Evolutionary conservation across 2,888 invertebrate species (phyloP), one percentile per base, ranked within the genome.

Genomic region (Tinea semifulvella): DNA sequence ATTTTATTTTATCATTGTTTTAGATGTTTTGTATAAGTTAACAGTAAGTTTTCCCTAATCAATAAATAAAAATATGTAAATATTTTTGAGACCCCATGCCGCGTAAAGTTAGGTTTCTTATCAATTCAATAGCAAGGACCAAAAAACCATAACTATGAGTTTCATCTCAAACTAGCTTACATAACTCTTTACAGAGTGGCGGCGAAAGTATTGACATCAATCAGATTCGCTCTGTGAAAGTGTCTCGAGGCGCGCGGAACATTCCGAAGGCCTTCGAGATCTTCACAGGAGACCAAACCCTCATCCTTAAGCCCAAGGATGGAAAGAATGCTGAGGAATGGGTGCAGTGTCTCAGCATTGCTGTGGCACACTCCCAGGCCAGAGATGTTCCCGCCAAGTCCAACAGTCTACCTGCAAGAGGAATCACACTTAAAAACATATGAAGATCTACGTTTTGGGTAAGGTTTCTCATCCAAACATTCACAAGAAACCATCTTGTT

Each of bases 201-300:
- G 93, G 89, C 49, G 89, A 89, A 63, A 89, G 89, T 58, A 92
- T 97, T 54, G 95, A 96, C 66, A 89, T 97, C 11, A 92, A 94
- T 68, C 94, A 95, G 72, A 96, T 97, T 51, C 88, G 95, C 10
- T 94, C 94, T 26, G 96, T 97, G n/a, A 92, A 96, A 61, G 96
- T 96, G 8, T 91, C 95, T 1, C 84, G 94, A 42, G 92, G 94
- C 44, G 93, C 94, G 7, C 85, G 96, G 44, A 94, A 94, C 75
- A 94, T 96, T 57, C 96, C 96, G 16, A 95, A 94, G 68, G 96
- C 96, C 1, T 97, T 97, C 80, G 96, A 97, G 82, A 96, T 97
- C 57, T 97, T 96, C 80, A 96, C 96, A 0, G 91, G 91, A 44
- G 94, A 96, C 71, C 94, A 94, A 69, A 92, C 93, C 7, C 87